Evolutionary conservation across 2,113 vertebrate genomes (phyloP).

Genomic region (Tenrec ecaudatus): DNA sequence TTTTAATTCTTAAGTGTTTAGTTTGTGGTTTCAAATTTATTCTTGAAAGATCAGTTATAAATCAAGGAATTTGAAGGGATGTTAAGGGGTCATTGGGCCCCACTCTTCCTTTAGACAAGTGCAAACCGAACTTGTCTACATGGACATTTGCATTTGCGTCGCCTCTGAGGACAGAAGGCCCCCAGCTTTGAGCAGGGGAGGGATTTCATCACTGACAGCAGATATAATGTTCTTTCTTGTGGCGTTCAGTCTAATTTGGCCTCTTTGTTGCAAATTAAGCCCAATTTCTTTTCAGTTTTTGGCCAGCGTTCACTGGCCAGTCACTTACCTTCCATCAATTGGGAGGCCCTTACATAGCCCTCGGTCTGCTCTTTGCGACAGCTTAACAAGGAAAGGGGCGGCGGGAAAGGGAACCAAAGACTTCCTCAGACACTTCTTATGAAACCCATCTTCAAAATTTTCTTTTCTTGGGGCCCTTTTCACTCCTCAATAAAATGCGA

Average conservation of each 20-base stretch:
- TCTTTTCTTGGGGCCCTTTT: neutral
- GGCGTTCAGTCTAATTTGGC: neutral
- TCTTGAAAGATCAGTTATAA: constrained; percentile 37
- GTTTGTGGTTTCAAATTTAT: constrained; percentile 59
- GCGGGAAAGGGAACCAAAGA: neutral
- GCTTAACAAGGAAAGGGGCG: neutral
- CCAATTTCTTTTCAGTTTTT: constrained; percentile 21
- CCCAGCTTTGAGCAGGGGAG: neutral
- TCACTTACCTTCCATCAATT: constrained; percentile 40
- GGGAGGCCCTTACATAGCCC: neutral
- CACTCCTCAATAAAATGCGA: neutral
- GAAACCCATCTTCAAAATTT: neutral
- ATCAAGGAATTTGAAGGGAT: constrained; percentile 1
- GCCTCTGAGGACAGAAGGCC: neutral
- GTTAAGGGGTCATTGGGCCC: neutral
- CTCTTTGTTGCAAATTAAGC: constrained; percentile 29
- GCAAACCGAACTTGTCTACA: constrained; percentile 12
- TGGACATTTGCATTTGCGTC: neutral
- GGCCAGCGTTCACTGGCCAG: neutral
- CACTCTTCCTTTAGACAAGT: neutral
- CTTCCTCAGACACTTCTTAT: neutral
- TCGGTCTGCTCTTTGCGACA: neutral
- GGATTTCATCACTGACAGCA: neutral
- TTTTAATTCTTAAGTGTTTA: constrained; percentile 49
- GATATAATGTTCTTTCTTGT: neutral